phyloP scores from a whole-genome alignment of 2,888 invertebrate genomes.

The Hetaerina titia region DNA sequence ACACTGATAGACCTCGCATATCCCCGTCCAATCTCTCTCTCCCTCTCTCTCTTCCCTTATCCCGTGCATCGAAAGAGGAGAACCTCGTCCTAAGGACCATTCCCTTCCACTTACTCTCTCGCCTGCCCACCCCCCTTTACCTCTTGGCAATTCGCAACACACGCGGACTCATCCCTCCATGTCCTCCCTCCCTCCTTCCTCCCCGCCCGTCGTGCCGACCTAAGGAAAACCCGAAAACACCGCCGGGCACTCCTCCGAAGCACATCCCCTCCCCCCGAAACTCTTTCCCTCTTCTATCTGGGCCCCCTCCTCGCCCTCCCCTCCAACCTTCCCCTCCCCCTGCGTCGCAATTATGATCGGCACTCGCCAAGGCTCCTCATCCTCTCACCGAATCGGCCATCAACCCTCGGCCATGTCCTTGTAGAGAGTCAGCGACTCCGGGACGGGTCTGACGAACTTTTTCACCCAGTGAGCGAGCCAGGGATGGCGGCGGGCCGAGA shows the following conservation, averaged over 20 bases:
- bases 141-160: constrained; percentile 29
- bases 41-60: not conserved
- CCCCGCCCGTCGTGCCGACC: not conserved
- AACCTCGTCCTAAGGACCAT: not conserved
- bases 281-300: not conserved
- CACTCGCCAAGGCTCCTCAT: constrained; percentile 44
- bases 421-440: constrained; percentile 62
- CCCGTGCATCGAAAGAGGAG: not conserved
- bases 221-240: not conserved
- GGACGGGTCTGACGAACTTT: constrained; percentile 44
- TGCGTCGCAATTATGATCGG: constrained; percentile 58
- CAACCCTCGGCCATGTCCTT: constrained; percentile 64
- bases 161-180: not conserved
- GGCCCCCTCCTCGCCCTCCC: not conserved
- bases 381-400: constrained; percentile 55
- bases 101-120: not conserved
- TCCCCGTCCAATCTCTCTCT: not conserved
- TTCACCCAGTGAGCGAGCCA: constrained; percentile 47
- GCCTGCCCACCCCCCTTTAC: not conserved
- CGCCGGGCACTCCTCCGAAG: not conserved
- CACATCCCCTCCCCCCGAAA: not conserved
- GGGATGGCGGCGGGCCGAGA: not conserved
- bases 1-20: not conserved
- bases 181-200: not conserved
- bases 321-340: not conserved